These are phyloP conservation scores for Gallinago paraguaiae DNA, from an alignment of 2,113 vertebrate genomes.

Conservation along the genomic window DNA sequence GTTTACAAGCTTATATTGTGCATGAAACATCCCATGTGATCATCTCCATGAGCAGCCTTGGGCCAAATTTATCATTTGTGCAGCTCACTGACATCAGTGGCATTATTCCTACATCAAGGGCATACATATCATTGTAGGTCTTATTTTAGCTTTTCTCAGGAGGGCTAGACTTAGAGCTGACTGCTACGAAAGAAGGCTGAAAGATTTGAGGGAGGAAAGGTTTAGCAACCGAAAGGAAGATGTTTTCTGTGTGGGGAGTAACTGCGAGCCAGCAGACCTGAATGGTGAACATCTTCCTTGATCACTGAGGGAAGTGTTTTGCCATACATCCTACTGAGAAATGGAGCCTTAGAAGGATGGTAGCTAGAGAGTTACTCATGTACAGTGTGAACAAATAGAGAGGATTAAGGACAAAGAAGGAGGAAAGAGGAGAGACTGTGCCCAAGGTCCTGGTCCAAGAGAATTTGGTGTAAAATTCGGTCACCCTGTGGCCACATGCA, in stretches of 20 bases:
- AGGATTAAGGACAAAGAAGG: not conserved
- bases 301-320: not conserved
- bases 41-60: slow-evolving; percentile 23
- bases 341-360: not conserved
- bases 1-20: slow-evolving; percentile 31
- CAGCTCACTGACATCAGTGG: slow-evolving; percentile 22
- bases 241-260: not conserved
- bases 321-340: not conserved
- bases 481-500: not conserved
- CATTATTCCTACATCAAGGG: not conserved
- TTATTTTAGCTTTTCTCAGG: slow-evolving; percentile 55
- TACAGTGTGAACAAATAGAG: not conserved
- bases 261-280: not conserved
- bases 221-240: not conserved
- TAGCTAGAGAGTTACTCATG: not conserved
- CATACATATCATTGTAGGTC: not conserved
- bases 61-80: slow-evolving; percentile 44
- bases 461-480: not conserved
- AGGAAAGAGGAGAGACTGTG: not conserved
- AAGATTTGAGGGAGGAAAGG: not conserved
- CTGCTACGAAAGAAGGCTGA: not conserved
- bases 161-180: not conserved
- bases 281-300: not conserved
- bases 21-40: slow-evolving; percentile 26
- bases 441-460: not conserved